Evolutionary conservation across 2,797 vertebrate species (phyloP), one percentile per base, ranked within the genome.

Genomic region (Merluccius polli): DNA sequence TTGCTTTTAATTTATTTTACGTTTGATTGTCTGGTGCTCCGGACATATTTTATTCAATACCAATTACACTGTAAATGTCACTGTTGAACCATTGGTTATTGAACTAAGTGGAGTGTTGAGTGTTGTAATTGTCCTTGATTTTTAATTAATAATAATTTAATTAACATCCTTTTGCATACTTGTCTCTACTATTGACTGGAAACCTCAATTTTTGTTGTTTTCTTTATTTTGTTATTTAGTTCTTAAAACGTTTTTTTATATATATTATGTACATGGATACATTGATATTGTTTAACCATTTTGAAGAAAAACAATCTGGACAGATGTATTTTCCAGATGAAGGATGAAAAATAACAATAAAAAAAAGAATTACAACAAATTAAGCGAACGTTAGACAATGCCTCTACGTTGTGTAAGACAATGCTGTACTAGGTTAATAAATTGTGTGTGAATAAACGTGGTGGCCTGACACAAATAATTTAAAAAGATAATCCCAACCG

Each of bases 61-160:
- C 82, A 89, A 84, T 87, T 86, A 79, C 87, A 88, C 86, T 92
- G 90, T 94, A 92, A 89, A 92, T 92, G 86, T 90, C 90, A 91
- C 90, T 84, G 88, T 92, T 89, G 85, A 90, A 88, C 82, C 86
- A 90, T 65, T 65, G 59, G 59, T 65, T 65, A 88, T 92, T 90
- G 85, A 90, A 88, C 83, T 86, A 90, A 92, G 91, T 93, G 85
- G 90, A 89, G 87, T 93, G 91, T 90, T 89, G 89, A 87, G 86
- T 93, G 91, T 93, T 83, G 91, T 94, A 93, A 88, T 85, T 86
- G 92, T 92, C 92, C 73, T 90, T 87, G 90, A 90, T 92, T 90
- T 65, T 90, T 90, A 89, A 91, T 85, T 85, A 85, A 87, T 80
- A 85, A 88, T 90, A 87, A 87, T 91, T 91, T 92, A 82, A 88